These are phyloP conservation scores for Vanessa tameamea DNA, from an alignment of 1,140 invertebrate genomes.

Conservation along the genomic window DNA sequence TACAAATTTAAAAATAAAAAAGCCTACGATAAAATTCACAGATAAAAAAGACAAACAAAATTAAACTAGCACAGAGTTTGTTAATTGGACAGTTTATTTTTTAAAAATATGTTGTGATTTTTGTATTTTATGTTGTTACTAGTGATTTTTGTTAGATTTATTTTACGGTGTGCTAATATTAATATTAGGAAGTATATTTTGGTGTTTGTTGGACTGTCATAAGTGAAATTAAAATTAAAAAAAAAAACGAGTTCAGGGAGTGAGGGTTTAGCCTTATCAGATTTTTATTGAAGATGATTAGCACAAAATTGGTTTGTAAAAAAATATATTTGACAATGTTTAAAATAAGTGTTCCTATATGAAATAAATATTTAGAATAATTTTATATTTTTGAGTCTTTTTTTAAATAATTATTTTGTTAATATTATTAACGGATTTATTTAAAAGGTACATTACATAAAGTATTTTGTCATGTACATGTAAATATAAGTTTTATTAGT, in stretches of 20 bases:
- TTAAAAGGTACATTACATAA: background rate
- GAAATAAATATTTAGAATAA: slow-evolving; percentile 13
- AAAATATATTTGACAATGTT: slow-evolving; percentile 14
- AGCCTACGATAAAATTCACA: background rate
- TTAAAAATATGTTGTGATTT: background rate
- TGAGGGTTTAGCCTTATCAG: background rate
- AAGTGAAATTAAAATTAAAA: background rate
- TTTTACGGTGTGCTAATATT: slow-evolving; percentile 1
- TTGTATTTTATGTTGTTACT: background rate
- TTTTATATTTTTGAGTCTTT: slow-evolving; percentile 4
- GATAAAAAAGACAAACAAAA: background rate
- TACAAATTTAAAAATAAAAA: background rate
- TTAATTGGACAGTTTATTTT: background rate
- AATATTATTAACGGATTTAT: background rate
- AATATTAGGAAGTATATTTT: background rate
- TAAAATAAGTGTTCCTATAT: slow-evolving; percentile 19
- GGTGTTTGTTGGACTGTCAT: background rate
- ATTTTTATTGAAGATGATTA: background rate
- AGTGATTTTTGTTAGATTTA: slow-evolving; percentile 1
- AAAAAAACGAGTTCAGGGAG: background rate
- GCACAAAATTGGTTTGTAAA: slow-evolving; percentile 9
- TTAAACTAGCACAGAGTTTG: background rate
- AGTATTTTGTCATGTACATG: background rate
- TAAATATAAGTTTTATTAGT: slow-evolving; percentile 1
- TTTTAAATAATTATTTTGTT: background rate